A percentile compares a stretch with the other conserved stretches of the same genome.
Conservation (phyloP, 2,888 invertebrate species). For the Stenotaenia linearis region DNA sequence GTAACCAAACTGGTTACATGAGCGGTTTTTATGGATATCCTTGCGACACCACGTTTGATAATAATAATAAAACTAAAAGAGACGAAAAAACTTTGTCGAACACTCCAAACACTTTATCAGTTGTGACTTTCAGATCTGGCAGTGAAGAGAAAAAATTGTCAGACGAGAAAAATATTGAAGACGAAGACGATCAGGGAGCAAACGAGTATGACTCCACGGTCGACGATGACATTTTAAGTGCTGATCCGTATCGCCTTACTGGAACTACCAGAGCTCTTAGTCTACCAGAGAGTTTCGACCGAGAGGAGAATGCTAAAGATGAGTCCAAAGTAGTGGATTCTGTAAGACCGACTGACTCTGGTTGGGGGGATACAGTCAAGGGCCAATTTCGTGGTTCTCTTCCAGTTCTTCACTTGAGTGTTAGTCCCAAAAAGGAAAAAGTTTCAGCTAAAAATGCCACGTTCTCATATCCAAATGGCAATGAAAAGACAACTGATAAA, state of each 20-base stretch:
- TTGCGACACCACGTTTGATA: neutral
- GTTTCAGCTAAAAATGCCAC: neutral
- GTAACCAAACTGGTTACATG: conserved; percentile 32
- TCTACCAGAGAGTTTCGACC: conserved; percentile 29
- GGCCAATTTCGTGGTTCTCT: conserved; percentile 31
- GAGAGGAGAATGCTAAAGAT: neutral
- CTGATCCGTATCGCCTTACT: conserved; percentile 24
- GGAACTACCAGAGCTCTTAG: conserved; percentile 27
- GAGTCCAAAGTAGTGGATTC: neutral
- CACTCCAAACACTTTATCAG: neutral
- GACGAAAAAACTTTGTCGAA: neutral
- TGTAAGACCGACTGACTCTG: conserved; percentile 29
- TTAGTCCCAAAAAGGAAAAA: neutral
- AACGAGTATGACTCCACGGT: neutral
- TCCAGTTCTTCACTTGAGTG: conserved; percentile 30
- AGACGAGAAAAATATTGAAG: neutral
- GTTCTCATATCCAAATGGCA: conserved; percentile 24
- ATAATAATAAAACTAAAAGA: neutral
- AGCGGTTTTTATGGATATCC: conserved; percentile 31
- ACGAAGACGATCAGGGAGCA: neutral
- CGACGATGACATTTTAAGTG: neutral
- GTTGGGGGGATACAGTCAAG: conserved; percentile 31
- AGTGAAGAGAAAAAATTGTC: neutral
- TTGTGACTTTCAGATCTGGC: neutral
- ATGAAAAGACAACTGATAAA: neutral